Evolutionary conservation across 2,113 vertebrate genomes (phyloP).

Genomic region (Cochlearius cochlearius): DNA sequence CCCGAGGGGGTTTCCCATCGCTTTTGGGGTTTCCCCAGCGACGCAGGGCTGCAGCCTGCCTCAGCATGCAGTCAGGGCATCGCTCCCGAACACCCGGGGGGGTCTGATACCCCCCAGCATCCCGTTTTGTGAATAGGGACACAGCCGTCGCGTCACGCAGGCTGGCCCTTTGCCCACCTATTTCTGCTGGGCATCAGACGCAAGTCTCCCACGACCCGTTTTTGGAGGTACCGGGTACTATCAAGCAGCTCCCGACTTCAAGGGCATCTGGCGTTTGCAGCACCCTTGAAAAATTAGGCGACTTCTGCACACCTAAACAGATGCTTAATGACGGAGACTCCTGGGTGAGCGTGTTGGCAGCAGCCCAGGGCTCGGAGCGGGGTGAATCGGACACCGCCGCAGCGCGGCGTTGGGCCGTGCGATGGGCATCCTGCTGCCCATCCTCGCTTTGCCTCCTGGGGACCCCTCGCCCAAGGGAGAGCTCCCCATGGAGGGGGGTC

Average conservation of each 20-base stretch:
- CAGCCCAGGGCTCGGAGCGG: neutral
- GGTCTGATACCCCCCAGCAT: accelerated
- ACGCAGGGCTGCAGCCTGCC: neutral
- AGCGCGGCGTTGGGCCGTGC: neutral
- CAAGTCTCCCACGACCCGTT: neutral
- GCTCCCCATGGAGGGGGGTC: neutral
- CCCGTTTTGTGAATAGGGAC: neutral
- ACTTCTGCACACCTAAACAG: neutral
- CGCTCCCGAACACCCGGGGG: accelerated
- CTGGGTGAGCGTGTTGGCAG: neutral
- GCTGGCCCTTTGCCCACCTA: neutral
- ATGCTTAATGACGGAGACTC: conserved; percentile 27
- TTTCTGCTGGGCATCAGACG: neutral
- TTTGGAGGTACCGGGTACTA: neutral
- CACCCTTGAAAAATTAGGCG: conserved; percentile 27
- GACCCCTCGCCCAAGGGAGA: neutral
- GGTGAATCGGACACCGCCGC: neutral
- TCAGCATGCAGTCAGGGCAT: neutral
- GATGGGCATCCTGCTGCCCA: neutral
- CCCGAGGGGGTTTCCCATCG: accelerated
- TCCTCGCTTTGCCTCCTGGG: neutral
- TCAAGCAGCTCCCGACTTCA: neutral
- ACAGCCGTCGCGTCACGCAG: accelerated
- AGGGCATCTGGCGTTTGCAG: neutral
- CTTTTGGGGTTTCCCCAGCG: neutral